These are phyloP conservation scores for Nesoenas mayeri DNA, from an alignment of 2,113 vertebrate genomes.

Conservation along the genomic window DNA sequence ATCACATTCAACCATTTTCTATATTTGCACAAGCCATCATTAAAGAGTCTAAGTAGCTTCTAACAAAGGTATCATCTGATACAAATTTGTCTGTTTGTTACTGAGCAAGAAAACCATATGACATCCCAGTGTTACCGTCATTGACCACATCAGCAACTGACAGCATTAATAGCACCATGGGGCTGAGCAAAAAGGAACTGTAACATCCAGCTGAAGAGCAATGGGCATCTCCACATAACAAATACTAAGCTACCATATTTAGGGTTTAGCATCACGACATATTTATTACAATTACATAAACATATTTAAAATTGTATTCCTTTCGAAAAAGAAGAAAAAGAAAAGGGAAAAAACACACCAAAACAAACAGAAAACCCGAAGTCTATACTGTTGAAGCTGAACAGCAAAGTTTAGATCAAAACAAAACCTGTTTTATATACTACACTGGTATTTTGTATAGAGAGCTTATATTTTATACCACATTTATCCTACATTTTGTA, in stretches of 20 bases:
- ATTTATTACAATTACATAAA: not conserved
- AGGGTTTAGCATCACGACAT: not conserved
- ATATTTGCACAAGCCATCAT: constrained; percentile 4
- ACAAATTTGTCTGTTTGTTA: not conserved
- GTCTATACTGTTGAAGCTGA: not conserved
- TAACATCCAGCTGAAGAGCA: not conserved
- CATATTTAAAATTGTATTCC: not conserved
- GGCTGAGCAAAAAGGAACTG: not conserved
- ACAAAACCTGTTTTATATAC: not conserved
- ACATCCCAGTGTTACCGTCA: not conserved
- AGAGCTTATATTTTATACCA: not conserved
- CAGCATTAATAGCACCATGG: not conserved
- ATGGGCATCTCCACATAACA: not conserved
- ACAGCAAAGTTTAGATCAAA: not conserved
- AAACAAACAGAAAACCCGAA: not conserved
- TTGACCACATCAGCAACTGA: not conserved
- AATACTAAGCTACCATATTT: not conserved
- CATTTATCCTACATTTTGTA: not conserved
- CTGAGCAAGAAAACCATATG: not conserved
- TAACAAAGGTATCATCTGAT: not conserved
- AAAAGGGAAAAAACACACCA: too few relatives aligned
- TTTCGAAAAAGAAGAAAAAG: not conserved
- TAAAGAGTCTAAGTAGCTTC: not conserved
- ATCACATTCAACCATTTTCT: constrained; percentile 31
- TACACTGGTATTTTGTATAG: not conserved